Percentiles rank a stretch among this genome's conserved stretches.
Evolutionary conservation across 2,797 vertebrate genomes (phyloP).

Genomic region (Pelobates cultripes): DNA sequence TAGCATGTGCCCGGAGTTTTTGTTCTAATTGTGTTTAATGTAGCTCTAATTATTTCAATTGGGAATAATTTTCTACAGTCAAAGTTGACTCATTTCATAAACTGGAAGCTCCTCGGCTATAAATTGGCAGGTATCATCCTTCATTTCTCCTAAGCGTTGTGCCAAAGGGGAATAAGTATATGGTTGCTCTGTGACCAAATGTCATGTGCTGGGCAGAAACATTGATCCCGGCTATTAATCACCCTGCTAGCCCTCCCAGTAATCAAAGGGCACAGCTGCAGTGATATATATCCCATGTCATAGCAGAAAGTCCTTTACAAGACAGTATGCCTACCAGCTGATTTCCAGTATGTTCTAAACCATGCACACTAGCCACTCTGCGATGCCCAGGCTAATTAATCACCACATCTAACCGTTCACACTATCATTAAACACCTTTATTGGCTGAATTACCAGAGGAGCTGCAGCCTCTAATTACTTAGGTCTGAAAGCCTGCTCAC

Average conservation of each 20-base stretch:
- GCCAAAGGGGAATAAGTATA: slow-evolving; percentile 91
- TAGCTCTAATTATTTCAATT: slow-evolving; percentile 97
- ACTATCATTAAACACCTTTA: slow-evolving; percentile 85
- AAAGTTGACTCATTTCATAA: slow-evolving; percentile 91
- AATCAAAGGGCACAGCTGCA: slow-evolving; percentile 96
- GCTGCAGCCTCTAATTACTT: slow-evolving; percentile 82
- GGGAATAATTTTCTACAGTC: slow-evolving; percentile 95
- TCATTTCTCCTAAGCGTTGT: slow-evolving; percentile 89
- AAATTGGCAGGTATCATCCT: slow-evolving; percentile 96
- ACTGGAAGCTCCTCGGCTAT: slow-evolving; percentile 87
- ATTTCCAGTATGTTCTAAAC: slow-evolving; percentile 81
- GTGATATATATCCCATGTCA: slow-evolving; percentile 99
- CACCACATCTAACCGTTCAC: slow-evolving; percentile 82
- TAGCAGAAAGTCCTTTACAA: slow-evolving; percentile 86
- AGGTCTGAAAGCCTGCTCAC: slow-evolving; percentile 77
- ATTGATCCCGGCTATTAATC: slow-evolving; percentile 98
- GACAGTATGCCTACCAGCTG: slow-evolving; percentile 86
- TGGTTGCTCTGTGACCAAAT: slow-evolving; percentile 98
- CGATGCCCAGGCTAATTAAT: slow-evolving; percentile 84
- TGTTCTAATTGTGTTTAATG: slow-evolving; percentile 97
- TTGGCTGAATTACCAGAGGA: slow-evolving; percentile 81
- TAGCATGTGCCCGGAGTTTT: slow-evolving; percentile 78
- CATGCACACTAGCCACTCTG: slow-evolving; percentile 76
- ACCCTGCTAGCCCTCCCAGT: slow-evolving; percentile 93
- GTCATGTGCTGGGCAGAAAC: slow-evolving; percentile 96